phyloP scores from a whole-genome alignment of 2,797 vertebrate genomes.

The Coregonus ussuriensis region DNA sequence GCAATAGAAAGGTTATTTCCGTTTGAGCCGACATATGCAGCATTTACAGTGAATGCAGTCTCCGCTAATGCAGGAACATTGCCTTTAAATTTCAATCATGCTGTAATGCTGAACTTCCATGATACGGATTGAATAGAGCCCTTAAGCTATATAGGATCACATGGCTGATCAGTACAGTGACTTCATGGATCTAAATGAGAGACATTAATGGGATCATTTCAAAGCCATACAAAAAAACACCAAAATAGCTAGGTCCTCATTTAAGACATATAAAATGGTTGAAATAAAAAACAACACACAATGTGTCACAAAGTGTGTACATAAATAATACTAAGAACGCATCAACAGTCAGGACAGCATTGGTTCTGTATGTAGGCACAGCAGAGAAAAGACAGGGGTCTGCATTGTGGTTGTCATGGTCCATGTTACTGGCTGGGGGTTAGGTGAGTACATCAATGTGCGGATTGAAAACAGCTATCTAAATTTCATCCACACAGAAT shows the following conservation, averaged over 20 bases:
- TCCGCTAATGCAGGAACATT: too few relatives aligned
- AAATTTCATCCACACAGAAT: background rate
- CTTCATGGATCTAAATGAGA: slow-evolving; percentile 38
- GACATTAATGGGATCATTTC: slow-evolving; percentile 36
- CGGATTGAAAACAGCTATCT: background rate
- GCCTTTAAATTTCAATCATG: too few relatives aligned
- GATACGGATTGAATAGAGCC: too few relatives aligned
- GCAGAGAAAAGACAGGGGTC: slow-evolving; percentile 18
- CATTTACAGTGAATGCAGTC: too few relatives aligned
- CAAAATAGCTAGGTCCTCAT: slow-evolving; percentile 55
- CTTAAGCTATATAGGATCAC: slow-evolving; percentile 22
- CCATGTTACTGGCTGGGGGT: slow-evolving; percentile 16
- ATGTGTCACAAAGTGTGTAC: slow-evolving; percentile 29
- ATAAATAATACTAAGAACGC: slow-evolving; percentile 66
- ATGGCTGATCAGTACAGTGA: slow-evolving; percentile 34
- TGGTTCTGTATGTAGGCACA: slow-evolving; percentile 39
- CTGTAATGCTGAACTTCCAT: too few relatives aligned
- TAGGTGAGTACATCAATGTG: background rate
- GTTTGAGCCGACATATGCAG: too few relatives aligned
- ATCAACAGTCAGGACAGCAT: slow-evolving; percentile 49
- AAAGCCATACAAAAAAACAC: slow-evolving; percentile 39
- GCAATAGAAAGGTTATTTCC: too few relatives aligned
- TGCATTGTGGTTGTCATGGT: slow-evolving; percentile 37
- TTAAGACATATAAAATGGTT: slow-evolving; percentile 65
- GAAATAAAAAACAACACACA: slow-evolving; percentile 30